Evolutionary conservation across 2,797 vertebrate species (phyloP).

Genomic region (Molossus molossus): DNA sequence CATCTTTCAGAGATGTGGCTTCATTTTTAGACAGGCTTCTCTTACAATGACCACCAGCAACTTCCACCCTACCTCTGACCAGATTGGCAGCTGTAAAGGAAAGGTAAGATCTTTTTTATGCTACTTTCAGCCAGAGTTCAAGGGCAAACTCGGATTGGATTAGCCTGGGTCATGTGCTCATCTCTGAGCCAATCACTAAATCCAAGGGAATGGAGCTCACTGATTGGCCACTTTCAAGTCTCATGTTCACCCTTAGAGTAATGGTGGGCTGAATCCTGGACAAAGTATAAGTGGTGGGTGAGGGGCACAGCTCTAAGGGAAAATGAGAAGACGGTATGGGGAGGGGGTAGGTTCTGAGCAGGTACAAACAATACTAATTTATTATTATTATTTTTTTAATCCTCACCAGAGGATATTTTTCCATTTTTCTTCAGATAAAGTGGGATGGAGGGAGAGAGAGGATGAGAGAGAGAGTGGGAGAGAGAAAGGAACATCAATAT

Average conservation of each 20-base stretch:
- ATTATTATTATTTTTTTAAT: no score
- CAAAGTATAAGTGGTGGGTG: fast-evolving
- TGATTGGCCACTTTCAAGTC: background rate
- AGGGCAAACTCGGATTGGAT: conserved; percentile 34
- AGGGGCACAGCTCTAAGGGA: background rate
- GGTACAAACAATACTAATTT: background rate
- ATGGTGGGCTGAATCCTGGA: background rate
- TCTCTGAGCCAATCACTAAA: conserved; percentile 44
- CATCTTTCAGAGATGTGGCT: background rate
- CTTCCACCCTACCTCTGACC: fast-evolving
- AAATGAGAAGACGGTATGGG: background rate
- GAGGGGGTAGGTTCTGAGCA: background rate
- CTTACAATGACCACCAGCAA: background rate
- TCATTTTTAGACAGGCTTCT: background rate
- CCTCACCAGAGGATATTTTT: no score
- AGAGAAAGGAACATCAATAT: no score
- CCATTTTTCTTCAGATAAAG: no score
- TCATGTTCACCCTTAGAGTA: background rate
- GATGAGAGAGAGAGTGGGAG: no score
- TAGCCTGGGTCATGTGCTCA: background rate
- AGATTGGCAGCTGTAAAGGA: background rate
- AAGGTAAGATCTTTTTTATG: background rate
- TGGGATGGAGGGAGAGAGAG: no score
- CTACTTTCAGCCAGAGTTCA: background rate
- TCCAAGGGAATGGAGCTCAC: background rate